Base-by-base conservation (phyloP, 2,113 vertebrate genomes). In the Corythornis vintsioides region DNA sequence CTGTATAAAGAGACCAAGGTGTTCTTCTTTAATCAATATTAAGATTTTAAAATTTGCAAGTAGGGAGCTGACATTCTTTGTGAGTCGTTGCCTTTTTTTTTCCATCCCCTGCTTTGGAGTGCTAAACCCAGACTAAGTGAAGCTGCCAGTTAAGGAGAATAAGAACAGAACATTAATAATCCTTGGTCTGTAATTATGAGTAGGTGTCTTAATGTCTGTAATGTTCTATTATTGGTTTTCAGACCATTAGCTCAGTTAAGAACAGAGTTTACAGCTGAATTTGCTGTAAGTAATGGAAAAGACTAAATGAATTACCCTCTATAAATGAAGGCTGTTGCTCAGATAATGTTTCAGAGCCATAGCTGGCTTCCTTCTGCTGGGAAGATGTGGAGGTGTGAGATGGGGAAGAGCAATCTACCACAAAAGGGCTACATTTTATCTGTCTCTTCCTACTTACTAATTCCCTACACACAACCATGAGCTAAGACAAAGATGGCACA, bases 181-280 rank as follows among this genome's bases (percentile, higher is more conserved):
- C 86, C 86, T 93, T 88, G 48, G 80, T 86, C 89, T 91, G 78
- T 86, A 93, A 86, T 86, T 95, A 81, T 12, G n/a, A 3, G 71
- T 96, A 93, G 82, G 93, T 90, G 88, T 91, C 83, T 77, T 78
- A 81, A 84, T 81, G 76, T 52, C 81, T 89, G 61, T 80, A 89
- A 88, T 19, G 73, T 92, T 94, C 93, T 94, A 85, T 81, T 94
- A 93, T 10, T 79, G 59, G 55, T 78, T 92, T 95, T 95, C 73
- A 94, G 93, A 87, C 83, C 92, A 52, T 88, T 95, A 86, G 28
- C 87, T 94, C 84, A 40, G 60, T 77, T 88, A 65, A 71, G 92
- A 96, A 95, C 70, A 71, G 3, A 91, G 57, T 94, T 94, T 95
- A 88, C 77, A 91, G 94, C 63, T 57, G 83, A 81, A 95, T 69